Conservation (phyloP, 2,888 invertebrate species). For the Noctuana brunneofusca region DNA sequence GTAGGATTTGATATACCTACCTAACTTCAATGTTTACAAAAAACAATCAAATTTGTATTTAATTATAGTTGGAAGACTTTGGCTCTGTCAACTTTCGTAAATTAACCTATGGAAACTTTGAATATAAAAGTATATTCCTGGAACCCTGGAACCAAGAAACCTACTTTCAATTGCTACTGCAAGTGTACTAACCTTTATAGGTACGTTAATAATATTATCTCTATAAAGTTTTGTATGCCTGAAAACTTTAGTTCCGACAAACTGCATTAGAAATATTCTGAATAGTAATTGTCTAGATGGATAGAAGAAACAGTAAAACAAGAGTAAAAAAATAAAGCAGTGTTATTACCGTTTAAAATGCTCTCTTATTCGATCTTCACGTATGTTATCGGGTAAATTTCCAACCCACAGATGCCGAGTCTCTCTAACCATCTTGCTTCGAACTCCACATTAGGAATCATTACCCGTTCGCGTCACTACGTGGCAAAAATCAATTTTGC, state of each 20-base stretch:
- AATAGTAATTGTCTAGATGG: not conserved
- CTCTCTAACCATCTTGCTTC: conserved; percentile 99
- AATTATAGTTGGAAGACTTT: not conserved
- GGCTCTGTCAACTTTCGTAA: not conserved
- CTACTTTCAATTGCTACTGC: not conserved
- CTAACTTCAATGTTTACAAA: not conserved
- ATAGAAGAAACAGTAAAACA: conserved; percentile 9
- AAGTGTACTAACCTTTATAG: too few species aligned
- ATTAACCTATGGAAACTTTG: not conserved
- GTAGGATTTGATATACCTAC: too few species aligned
- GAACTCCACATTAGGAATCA: conserved; percentile 95
- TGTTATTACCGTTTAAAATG: conserved; percentile 96
- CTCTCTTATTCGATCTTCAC: conserved; percentile 98
- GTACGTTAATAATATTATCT: not conserved
- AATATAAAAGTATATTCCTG: not conserved
- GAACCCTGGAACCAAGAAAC: not conserved
- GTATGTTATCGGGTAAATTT: conserved; percentile 99
- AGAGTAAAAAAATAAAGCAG: conserved; percentile 36
- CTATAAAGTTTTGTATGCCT: not conserved
- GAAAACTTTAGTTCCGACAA: not conserved
- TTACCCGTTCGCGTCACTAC: conserved; percentile 85
- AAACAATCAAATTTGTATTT: not conserved
- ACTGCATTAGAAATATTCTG: not conserved
- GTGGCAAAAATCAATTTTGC: conserved; percentile 83
- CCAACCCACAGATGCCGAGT: conserved; percentile 99